These are phyloP conservation scores for Orthosia cruda DNA, from an alignment of 2,888 invertebrate genomes.

Conservation along the genomic window DNA sequence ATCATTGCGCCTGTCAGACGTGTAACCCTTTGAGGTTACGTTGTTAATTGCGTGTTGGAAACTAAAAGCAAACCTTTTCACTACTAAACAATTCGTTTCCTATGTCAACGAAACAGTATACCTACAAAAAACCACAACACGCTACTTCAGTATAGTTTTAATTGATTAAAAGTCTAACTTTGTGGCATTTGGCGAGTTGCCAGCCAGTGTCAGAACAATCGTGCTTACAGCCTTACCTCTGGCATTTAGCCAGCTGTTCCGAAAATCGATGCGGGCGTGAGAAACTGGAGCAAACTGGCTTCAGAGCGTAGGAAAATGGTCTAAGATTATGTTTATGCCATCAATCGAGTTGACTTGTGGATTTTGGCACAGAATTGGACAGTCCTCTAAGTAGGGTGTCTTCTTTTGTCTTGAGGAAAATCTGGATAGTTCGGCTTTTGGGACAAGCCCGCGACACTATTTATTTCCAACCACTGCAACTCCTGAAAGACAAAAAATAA, in stretches of 20 bases:
- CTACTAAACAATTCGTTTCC: constrained; percentile 9
- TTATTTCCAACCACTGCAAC: too few species aligned
- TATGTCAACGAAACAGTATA: not conserved
- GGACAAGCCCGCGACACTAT: too few species aligned
- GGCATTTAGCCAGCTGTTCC: constrained; percentile 73
- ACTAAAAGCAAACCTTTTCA: not conserved
- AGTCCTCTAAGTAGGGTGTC: not conserved
- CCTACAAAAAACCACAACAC: constrained; percentile 45
- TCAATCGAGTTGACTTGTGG: not conserved
- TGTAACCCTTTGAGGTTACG: too few species aligned
- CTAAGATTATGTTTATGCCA: not conserved
- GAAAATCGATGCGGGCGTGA: constrained; percentile 73
- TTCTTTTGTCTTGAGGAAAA: not conserved
- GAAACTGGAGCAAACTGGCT: constrained; percentile 62
- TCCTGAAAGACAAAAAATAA: too few species aligned
- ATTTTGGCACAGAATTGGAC: constrained; percentile 5
- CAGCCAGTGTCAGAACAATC: constrained; percentile 73
- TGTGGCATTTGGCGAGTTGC: constrained; percentile 71
- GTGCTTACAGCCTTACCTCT: constrained; percentile 73
- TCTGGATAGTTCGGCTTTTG: too few species aligned
- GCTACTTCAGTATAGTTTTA: constrained; percentile 42
- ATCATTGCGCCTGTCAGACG: too few species aligned
- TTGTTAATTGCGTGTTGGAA: not conserved
- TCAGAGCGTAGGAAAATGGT: constrained; percentile 27
- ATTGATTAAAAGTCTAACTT: constrained; percentile 47